Conservation (phyloP, 2,888 invertebrate genomes). For the Anagyrus pseudococci region DNA sequence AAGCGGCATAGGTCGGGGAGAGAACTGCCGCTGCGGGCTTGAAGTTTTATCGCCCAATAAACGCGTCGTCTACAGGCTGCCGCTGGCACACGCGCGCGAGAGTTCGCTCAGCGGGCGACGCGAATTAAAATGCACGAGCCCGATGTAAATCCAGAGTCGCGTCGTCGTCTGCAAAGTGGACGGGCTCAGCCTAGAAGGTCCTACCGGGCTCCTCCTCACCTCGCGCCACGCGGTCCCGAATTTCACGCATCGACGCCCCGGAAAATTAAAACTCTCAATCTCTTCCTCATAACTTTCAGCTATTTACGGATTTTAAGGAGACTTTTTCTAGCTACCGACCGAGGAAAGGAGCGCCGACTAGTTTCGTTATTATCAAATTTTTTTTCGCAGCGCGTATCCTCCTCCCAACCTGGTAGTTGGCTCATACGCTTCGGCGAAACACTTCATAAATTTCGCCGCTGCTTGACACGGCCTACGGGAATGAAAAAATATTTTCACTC, state of each 20-base stretch:
- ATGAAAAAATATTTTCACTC: constrained; percentile 33
- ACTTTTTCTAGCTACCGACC: background rate
- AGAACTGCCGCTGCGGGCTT: constrained; percentile 43
- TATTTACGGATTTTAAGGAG: constrained; percentile 24
- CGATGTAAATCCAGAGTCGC: constrained; percentile 51
- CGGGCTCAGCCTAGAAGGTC: constrained; percentile 15
- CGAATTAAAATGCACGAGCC: constrained; percentile 55
- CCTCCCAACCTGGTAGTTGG: too few species aligned
- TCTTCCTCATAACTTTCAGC: constrained; percentile 23
- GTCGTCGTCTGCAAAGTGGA: background rate
- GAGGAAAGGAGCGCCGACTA: too few species aligned
- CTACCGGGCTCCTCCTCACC: constrained; percentile 3
- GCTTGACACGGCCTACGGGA: constrained; percentile 4
- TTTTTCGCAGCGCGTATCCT: too few species aligned
- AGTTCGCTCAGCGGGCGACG: constrained; percentile 39
- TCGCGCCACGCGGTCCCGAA: constrained; percentile 10
- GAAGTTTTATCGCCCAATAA: constrained; percentile 59
- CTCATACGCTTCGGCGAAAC: too few species aligned
- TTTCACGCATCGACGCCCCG: constrained; percentile 35
- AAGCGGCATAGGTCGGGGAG: too few species aligned
- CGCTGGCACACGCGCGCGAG: constrained; percentile 30
- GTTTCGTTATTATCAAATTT: too few species aligned
- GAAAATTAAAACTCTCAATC: constrained; percentile 36
- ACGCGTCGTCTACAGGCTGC: constrained; percentile 54
- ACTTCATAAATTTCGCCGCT: constrained; percentile 22